Conservation (phyloP, 30 jellyfish, hydroid and myxozoan species). For the Nemopilema nomurai region DNA sequence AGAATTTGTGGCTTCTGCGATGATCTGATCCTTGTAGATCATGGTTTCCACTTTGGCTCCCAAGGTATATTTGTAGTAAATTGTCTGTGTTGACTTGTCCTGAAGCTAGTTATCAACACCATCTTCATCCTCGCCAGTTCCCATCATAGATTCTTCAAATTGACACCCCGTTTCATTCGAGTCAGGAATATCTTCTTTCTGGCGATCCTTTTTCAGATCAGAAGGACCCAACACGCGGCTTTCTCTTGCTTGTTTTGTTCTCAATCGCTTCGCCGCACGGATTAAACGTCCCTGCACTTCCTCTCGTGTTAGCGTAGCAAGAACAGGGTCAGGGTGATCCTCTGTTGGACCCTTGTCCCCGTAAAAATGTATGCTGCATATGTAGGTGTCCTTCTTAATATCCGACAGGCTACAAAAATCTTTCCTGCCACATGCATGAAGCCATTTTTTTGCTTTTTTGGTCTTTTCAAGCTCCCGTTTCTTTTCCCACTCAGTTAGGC, state of each 20-base stretch:
- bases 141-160: slow-evolving; percentile 4
- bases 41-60: background rate
- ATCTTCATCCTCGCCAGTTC: background rate
- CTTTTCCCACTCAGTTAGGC: slow-evolving; percentile 31
- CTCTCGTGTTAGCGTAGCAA: slow-evolving; percentile 4
- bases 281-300: slow-evolving; percentile 22
- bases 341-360: slow-evolving; percentile 26
- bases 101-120: background rate
- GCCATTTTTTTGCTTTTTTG: slow-evolving; percentile 8
- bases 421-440: slow-evolving; percentile 24
- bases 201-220: slow-evolving; percentile 11
- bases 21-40: background rate
- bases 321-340: slow-evolving; percentile 18
- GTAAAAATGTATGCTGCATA: slow-evolving; percentile 3
- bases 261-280: slow-evolving; percentile 17
- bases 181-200: slow-evolving; percentile 8
- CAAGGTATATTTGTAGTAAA: background rate
- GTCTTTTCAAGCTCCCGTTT: slow-evolving; percentile 13
- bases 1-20: background rate
- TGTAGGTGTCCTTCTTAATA: slow-evolving; percentile 8
- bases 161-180: slow-evolving; percentile 14
- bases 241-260: slow-evolving; percentile 16
- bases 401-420: slow-evolving; percentile 4
- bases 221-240: slow-evolving; percentile 13
- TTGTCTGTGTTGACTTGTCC: background rate